phyloP scores from a whole-genome alignment of 2,797 vertebrate species.

The Mus minutoides region DNA sequence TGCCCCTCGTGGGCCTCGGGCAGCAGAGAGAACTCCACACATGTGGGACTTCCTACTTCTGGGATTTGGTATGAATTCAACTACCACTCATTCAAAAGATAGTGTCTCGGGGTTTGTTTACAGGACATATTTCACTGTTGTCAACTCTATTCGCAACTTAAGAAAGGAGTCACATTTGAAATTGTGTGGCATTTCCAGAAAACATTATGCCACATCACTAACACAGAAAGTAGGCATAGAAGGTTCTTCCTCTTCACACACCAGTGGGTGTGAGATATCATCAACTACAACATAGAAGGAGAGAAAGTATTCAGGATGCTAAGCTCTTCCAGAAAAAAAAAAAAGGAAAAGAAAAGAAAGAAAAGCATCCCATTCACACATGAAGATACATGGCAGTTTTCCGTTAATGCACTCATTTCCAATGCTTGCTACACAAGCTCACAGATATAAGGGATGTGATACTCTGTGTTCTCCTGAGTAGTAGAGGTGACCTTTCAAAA shows the following conservation, averaged over 20 bases:
- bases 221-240: constrained; percentile 14
- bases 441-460: not conserved
- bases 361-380: constrained; percentile 44
- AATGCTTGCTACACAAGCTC: not conserved
- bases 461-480: constrained; percentile 1
- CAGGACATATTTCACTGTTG: constrained; percentile 55
- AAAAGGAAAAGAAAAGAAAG: not conserved
- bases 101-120: constrained; percentile 22
- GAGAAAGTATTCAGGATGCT: constrained; percentile 30
- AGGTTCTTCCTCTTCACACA: constrained; percentile 43
- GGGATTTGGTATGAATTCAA: constrained; percentile 17
- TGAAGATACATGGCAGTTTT: constrained; percentile 51
- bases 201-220: constrained; percentile 61
- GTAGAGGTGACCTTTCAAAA: constrained; percentile 71
- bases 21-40: not conserved
- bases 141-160: constrained; percentile 60
- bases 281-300: constrained; percentile 48
- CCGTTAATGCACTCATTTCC: constrained; percentile 34
- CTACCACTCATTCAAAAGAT: constrained; percentile 14
- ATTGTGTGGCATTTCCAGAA: constrained; percentile 53
- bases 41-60: not conserved
- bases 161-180: constrained; percentile 55
- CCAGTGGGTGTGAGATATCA: constrained; percentile 38
- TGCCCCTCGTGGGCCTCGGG: not conserved
- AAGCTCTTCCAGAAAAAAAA: constrained; percentile 38